Evolutionary conservation across 2,113 vertebrate species (phyloP), one percentile per base, ranked within the genome.

Genomic region (Tylochromis polylepis): DNA sequence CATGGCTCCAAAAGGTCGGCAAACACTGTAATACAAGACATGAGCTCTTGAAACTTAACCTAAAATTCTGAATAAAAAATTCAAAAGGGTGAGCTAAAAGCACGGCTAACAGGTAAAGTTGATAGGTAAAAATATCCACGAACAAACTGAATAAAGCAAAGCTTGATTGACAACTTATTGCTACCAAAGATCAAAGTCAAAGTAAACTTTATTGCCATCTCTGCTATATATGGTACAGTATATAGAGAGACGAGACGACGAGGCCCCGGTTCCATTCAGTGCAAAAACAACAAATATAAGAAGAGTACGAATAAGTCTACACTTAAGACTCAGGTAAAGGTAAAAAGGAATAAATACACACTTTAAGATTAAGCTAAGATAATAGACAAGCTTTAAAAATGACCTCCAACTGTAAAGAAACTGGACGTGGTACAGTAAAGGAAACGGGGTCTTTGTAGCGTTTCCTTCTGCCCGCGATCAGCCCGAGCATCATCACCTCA

Each of bases 391-490:
- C 70, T 29, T 75, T 20, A 51, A 75, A 75, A 11, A 8, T 49
- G 27, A 36, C 3, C 16, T 16, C 24, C 43, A 49, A 72, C 0
- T 72, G 24, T 0, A 72, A 72, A 1, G 14, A 29, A 75, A 31
- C 24, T 51, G 10, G 27, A 29, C 11, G 6, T 18, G 49, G 16
- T 29, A 49, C 41, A 27, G 41, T 49, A 1, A 72, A 27, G 10
- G 24, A 75, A 75, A 75, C 15, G 2, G 9, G 41, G 43, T 31
- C 43, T 46, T 51, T 51, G 43, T 20, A 12, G 43, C 0, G 43
- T 75, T 51, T 49, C 70, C 24, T 8, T 49, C 0, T 4, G 0
- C 24, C 43, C 1, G 3, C 46, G 41, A 75, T 51, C 10, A 20
- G 43, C 16, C 0, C 0, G 10, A 75, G 70, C 7, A 70, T 3